Conservation (phyloP, 1,140 invertebrate genomes). For the Solenopsis fugax region DNA sequence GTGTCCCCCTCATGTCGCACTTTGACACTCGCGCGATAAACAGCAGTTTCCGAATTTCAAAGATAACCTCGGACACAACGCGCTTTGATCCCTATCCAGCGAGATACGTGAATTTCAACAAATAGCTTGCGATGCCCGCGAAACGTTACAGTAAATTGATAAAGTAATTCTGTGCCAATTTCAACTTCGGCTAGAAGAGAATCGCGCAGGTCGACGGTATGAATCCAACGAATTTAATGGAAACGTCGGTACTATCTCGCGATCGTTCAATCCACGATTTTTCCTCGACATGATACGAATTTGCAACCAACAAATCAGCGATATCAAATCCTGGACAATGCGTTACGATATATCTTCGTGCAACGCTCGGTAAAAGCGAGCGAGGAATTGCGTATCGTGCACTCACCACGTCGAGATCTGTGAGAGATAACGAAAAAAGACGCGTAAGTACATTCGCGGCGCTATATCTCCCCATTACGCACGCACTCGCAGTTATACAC, state of each 20-base stretch:
- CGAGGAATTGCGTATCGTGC: conserved; percentile 1
- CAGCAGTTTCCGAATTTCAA: not conserved
- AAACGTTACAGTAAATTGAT: conserved; percentile 13
- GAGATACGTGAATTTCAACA: not conserved
- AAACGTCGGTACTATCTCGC: conserved; percentile 35
- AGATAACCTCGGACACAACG: not conserved
- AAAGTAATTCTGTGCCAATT: conserved; percentile 40
- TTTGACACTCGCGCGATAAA: conserved; percentile 28
- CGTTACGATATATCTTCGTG: not conserved
- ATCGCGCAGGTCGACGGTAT: conserved; percentile 13
- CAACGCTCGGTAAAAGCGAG: not conserved
- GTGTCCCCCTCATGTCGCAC: not conserved
- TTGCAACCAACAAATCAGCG: conserved; percentile 41
- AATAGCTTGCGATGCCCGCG: conserved; percentile 15
- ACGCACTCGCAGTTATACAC: not conserved
- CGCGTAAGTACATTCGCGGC: not conserved
- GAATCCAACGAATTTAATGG: conserved; percentile 20
- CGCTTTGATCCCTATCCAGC: conserved; percentile 6
- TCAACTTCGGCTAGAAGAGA: conserved; percentile 22
- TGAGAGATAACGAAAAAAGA: not conserved
- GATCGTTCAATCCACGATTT: conserved; percentile 24
- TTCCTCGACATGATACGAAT: conserved; percentile 27
- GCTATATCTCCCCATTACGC: conserved; percentile 24
- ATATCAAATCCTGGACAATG: conserved; percentile 10
- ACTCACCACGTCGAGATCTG: not conserved